phyloP scores from a whole-genome alignment of 2,888 invertebrate genomes.

The Xanthorhoe spadicearia region DNA sequence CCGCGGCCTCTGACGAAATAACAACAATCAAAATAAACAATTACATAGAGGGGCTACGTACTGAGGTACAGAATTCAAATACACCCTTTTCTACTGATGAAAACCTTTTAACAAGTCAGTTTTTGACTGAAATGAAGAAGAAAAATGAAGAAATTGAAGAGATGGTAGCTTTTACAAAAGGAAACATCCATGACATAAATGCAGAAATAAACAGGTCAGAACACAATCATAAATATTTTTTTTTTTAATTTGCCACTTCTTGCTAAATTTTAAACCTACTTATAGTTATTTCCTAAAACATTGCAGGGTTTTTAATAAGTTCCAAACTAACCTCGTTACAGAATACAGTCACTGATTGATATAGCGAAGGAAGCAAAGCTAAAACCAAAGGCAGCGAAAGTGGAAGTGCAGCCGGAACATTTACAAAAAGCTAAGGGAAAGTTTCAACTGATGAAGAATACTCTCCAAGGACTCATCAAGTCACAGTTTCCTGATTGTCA shows the following conservation, averaged over 20 bases:
- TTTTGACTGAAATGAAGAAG: slow-evolving; percentile 65
- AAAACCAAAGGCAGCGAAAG: slow-evolving; percentile 51
- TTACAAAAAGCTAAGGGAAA: slow-evolving; percentile 63
- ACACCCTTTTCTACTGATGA: slow-evolving; percentile 62
- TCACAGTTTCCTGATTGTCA: slow-evolving; percentile 63
- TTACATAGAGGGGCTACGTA: slow-evolving; percentile 65
- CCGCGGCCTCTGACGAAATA: slow-evolving; percentile 52
- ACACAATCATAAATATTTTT: too few relatives aligned
- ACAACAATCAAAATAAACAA: slow-evolving; percentile 53
- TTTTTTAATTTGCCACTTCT: too few relatives aligned
- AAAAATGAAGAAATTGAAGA: slow-evolving; percentile 67
- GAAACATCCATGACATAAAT: slow-evolving; percentile 65
- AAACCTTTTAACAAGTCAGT: slow-evolving; percentile 68
- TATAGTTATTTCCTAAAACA: too few relatives aligned
- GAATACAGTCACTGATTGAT: slow-evolving; percentile 60
- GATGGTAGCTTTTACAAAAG: slow-evolving; percentile 64
- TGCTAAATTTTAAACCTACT: too few relatives aligned
- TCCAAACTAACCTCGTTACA: slow-evolving; percentile 45
- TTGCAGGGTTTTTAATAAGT: too few relatives aligned
- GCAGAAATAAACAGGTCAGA: slow-evolving; percentile 66
- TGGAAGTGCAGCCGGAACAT: slow-evolving; percentile 59
- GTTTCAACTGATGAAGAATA: slow-evolving; percentile 65
- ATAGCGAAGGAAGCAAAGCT: slow-evolving; percentile 63
- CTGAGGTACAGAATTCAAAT: slow-evolving; percentile 61
- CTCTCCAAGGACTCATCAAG: slow-evolving; percentile 64